Percentiles rank a stretch among this genome's conserved stretches.
phyloP scores from a whole-genome alignment of 2,113 vertebrate genomes.

The Lophochroa leadbeateri region DNA sequence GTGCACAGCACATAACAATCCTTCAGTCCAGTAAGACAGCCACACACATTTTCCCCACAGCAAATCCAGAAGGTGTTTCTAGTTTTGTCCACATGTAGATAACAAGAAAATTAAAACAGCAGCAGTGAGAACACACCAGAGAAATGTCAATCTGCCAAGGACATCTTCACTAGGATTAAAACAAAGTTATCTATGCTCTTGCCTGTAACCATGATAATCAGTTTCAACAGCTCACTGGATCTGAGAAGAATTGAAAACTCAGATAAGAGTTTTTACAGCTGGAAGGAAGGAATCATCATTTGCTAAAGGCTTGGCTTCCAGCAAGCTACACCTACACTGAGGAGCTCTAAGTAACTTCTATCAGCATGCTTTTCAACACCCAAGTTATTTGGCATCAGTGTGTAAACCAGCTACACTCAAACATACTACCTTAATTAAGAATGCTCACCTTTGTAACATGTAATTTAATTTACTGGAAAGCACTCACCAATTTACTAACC shows the following conservation, averaged over 20 bases:
- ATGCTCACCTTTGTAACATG: neutral
- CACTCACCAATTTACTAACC: neutral
- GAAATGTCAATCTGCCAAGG: neutral
- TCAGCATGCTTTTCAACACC: neutral
- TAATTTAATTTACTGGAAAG: neutral
- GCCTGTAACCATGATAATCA: neutral
- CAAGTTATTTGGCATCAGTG: neutral
- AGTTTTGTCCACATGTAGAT: neutral
- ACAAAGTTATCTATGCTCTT: rapidly evolving
- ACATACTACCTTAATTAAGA: neutral
- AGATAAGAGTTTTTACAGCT: neutral
- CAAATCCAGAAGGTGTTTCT: neutral
- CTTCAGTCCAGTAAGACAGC: neutral
- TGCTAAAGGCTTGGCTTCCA: neutral
- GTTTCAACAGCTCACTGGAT: neutral
- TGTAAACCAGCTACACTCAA: neutral
- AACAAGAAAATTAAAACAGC: neutral
- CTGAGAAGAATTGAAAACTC: neutral
- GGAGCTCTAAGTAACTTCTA: neutral
- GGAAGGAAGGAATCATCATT: neutral
- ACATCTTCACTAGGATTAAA: neutral
- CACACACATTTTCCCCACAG: rapidly evolving
- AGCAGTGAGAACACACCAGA: neutral
- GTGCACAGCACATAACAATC: neutral
- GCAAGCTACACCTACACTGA: neutral